Conservation (phyloP, 2,888 invertebrate species). For the Pyrrhosoma nymphula region DNA sequence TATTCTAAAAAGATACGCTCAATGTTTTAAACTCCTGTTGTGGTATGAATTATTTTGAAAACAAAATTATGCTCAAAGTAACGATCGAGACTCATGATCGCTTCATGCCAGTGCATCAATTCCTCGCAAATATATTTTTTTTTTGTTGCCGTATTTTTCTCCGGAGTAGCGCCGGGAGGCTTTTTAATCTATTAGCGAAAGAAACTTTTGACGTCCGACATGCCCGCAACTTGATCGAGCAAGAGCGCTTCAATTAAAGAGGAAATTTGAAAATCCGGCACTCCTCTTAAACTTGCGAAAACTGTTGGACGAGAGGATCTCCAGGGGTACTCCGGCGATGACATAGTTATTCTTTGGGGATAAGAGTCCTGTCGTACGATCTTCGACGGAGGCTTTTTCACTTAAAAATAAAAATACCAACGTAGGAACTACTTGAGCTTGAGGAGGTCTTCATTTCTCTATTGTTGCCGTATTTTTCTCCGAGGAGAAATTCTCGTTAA, state of each 20-base stretch:
- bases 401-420: neutral
- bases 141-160: too few relatives aligned
- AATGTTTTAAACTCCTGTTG: too few relatives aligned
- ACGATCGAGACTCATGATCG: neutral
- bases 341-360: neutral
- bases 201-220: neutral
- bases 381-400: neutral
- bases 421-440: neutral
- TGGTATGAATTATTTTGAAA: too few relatives aligned
- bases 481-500: neutral
- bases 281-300: neutral
- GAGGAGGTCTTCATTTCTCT: neutral
- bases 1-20: too few relatives aligned
- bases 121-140: too few relatives aligned
- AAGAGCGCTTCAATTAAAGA: neutral
- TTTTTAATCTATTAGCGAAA: neutral
- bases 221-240: neutral
- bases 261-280: neutral
- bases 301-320: neutral
- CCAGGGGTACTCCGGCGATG: neutral
- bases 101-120: neutral
- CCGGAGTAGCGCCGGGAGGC: neutral
- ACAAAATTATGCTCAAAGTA: too few relatives aligned
- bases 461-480: neutral
- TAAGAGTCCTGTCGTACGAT: neutral